Percentiles rank a stretch among this genome's conserved stretches.
These are phyloP conservation scores for Aurelia sp. DNA, from an alignment of 30 jellyfish, hydroid and myxozoan genomes.

Conservation along the genomic window DNA sequence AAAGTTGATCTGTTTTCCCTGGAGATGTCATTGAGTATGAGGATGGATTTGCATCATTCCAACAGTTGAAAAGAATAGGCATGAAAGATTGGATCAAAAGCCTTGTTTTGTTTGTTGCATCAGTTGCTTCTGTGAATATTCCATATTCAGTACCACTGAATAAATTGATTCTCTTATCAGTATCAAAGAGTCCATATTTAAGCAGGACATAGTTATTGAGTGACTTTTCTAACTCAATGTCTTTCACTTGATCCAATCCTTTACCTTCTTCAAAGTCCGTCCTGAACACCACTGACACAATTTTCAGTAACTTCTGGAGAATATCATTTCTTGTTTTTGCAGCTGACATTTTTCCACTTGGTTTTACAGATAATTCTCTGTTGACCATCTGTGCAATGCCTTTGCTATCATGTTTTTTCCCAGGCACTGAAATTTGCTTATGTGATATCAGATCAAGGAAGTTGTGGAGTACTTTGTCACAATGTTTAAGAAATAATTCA, in stretches of 20 bases:
- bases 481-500: conserved; percentile 28
- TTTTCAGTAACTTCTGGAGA: conserved; percentile 63
- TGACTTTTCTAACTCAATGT: not conserved
- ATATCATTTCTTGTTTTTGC: conserved; percentile 41
- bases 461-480: conserved; percentile 71
- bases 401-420: conserved; percentile 32
- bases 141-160: not conserved
- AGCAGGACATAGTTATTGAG: not conserved
- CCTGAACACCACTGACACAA: conserved; percentile 36
- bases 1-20: conserved; percentile 12
- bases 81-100: conserved; percentile 12
- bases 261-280: not conserved
- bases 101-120: conserved; percentile 4
- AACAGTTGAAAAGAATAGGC: conserved; percentile 74
- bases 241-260: not conserved
- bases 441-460: conserved; percentile 75
- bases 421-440: conserved; percentile 49
- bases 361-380: conserved; percentile 59
- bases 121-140: not conserved
- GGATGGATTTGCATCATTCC: conserved; percentile 83
- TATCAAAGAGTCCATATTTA: conserved; percentile 13
- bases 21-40: conserved; percentile 17
- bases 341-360: conserved; percentile 70
- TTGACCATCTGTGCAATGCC: conserved; percentile 38
- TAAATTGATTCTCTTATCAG: not conserved